These are phyloP conservation scores for Polypterus senegalus DNA, from an alignment of 2,113 vertebrate genomes.

Conservation along the genomic window DNA sequence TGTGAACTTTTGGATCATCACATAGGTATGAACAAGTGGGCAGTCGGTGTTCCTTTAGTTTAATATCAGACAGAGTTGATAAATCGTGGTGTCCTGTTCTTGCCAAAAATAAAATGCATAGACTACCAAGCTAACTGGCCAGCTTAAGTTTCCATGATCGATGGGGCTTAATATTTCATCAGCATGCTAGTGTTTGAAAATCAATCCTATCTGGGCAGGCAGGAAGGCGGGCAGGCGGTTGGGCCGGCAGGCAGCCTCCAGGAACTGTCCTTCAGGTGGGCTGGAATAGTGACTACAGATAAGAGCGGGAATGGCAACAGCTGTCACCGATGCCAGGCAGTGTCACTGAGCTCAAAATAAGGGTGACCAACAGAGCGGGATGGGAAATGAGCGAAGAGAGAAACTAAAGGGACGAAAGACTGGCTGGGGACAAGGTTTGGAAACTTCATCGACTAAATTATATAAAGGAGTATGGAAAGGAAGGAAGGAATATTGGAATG, in stretches of 20 bases:
- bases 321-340: too few relatives aligned
- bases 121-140: not conserved
- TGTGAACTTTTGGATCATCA: too few relatives aligned
- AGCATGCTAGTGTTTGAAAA: slow-evolving; percentile 43
- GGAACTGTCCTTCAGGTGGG: not conserved
- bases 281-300: too few relatives aligned
- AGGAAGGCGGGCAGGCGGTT: not conserved
- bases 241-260: slow-evolving; percentile 7
- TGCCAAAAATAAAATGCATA: slow-evolving; percentile 5
- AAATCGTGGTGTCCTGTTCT: slow-evolving; percentile 7
- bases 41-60: not conserved
- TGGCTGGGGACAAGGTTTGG: too few relatives aligned
- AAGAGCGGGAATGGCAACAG: too few relatives aligned
- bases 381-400: not conserved
- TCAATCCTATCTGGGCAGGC: slow-evolving; percentile 39
- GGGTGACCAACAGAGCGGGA: not conserved
- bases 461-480: too few relatives aligned
- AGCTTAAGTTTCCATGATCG: slow-evolving; percentile 37
- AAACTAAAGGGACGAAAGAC: not conserved
- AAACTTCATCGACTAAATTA: too few relatives aligned
- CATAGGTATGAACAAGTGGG: too few relatives aligned
- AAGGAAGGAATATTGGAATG: too few relatives aligned
- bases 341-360: not conserved
- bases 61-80: not conserved
- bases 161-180: slow-evolving; percentile 55